phyloP scores from a whole-genome alignment of 2,888 invertebrate genomes.

The Pachliopta kotzebuea region DNA sequence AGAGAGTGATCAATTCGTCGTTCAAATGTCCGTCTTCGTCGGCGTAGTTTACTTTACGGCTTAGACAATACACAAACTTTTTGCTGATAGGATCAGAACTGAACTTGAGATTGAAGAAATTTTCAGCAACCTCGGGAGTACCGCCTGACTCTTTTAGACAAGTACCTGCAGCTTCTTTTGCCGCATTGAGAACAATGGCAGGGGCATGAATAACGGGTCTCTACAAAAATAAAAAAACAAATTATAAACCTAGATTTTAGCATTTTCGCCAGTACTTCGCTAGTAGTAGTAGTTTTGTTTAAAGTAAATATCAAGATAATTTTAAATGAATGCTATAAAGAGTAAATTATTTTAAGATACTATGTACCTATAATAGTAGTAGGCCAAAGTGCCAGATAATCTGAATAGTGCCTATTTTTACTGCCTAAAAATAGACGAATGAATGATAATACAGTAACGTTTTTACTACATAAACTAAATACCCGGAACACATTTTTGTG shows the following conservation, averaged over 20 bases:
- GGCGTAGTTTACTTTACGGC: slow-evolving; percentile 21
- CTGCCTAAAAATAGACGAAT: no score
- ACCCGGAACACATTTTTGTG: no score
- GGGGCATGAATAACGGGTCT: slow-evolving; percentile 14
- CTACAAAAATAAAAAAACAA: slow-evolving; percentile 18
- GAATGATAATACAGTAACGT: no score
- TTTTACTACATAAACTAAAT: no score
- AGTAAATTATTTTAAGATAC: no score
- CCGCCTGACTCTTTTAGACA: slow-evolving; percentile 22
- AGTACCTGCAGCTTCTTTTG: slow-evolving; percentile 4
- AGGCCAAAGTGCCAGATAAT: no score
- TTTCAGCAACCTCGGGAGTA: slow-evolving; percentile 13
- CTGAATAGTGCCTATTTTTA: no score
- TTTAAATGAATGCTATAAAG: no score
- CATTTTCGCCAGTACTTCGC: no score
- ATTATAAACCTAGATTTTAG: neutral
- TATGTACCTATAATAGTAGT: no score
- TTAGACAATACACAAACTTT: slow-evolving; percentile 22
- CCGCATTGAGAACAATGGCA: slow-evolving; percentile 9
- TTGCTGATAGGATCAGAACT: slow-evolving; percentile 11
- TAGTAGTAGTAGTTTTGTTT: no score
- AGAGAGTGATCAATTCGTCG: slow-evolving; percentile 12
- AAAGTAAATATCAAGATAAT: no score
- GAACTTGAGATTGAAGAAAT: slow-evolving; percentile 26
- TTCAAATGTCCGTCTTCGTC: slow-evolving; percentile 27